Evolutionary conservation across 2,888 invertebrate genomes (phyloP).

Genomic region (Thymelicus lineola): DNA sequence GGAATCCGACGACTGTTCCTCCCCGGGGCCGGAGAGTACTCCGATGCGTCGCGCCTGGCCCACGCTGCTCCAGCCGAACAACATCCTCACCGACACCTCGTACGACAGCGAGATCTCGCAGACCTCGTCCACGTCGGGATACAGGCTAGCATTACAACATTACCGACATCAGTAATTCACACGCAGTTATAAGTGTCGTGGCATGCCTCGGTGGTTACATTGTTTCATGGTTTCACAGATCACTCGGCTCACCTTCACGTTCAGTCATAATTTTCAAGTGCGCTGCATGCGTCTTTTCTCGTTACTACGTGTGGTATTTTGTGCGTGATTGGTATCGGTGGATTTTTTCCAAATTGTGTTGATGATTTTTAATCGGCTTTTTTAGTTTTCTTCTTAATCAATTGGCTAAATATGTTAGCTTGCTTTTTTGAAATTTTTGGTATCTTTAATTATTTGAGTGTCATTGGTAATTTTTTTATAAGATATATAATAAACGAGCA

Average conservation of each 20-base stretch:
- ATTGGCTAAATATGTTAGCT: no score
- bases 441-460: no score
- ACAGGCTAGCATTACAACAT: constrained; percentile 83
- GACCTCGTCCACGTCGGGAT: constrained; percentile 94
- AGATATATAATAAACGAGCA: no score
- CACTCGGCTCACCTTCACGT: background rate
- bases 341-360: background rate
- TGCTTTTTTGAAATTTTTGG: no score
- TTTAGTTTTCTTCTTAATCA: background rate
- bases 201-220: constrained; percentile 1
- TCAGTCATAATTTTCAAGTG: background rate
- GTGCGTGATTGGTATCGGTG: background rate
- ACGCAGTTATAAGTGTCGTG: constrained; percentile 35
- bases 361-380: background rate
- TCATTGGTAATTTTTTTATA: no score
- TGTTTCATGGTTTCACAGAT: background rate
- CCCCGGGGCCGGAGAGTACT: constrained; percentile 65
- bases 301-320: background rate
- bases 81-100: constrained; percentile 87
- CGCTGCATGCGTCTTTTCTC: constrained; percentile 4
- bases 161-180: constrained; percentile 49
- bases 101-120: constrained; percentile 94
- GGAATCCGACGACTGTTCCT: constrained; percentile 74
- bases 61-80: constrained; percentile 47
- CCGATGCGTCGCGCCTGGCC: constrained; percentile 64